Conservation (phyloP, 2,888 invertebrate species). For the Fragum sueziense region DNA sequence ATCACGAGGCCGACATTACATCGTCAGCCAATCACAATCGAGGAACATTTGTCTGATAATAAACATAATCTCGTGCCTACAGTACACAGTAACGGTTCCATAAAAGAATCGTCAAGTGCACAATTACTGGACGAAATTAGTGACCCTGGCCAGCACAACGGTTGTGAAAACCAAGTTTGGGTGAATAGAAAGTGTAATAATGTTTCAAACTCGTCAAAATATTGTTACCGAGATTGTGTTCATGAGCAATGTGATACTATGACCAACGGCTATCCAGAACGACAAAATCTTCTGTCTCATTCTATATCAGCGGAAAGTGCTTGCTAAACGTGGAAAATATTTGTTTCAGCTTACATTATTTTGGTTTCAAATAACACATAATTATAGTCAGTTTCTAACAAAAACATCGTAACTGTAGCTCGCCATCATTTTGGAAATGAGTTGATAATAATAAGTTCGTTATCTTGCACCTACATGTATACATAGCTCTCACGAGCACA, state of each 20-base stretch:
- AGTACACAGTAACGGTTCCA: slow-evolving; percentile 7
- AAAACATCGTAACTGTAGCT: too few species aligned
- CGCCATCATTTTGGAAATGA: too few species aligned
- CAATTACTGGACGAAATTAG: slow-evolving; percentile 1
- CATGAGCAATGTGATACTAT: background rate
- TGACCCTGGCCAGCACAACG: background rate
- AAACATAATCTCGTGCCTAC: background rate
- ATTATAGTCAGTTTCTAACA: too few species aligned
- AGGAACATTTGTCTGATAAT: slow-evolving; percentile 10
- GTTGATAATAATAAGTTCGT: too few species aligned
- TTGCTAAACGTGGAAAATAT: too few species aligned
- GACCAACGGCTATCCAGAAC: background rate
- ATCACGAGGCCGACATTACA: background rate
- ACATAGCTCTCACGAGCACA: too few species aligned
- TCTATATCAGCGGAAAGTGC: slow-evolving; percentile 11
- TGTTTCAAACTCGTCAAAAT: background rate
- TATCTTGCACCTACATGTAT: too few species aligned
- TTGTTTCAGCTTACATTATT: too few species aligned
- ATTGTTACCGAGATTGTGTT: slow-evolving; percentile 15
- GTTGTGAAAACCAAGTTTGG: background rate
- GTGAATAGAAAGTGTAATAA: slow-evolving; percentile 14
- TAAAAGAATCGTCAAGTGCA: background rate
- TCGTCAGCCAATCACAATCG: slow-evolving; percentile 15
- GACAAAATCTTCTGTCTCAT: slow-evolving; percentile 7
- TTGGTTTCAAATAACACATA: too few species aligned